These are phyloP conservation scores for Progne subis DNA, from an alignment of 2,113 vertebrate genomes.

Conservation along the genomic window DNA sequence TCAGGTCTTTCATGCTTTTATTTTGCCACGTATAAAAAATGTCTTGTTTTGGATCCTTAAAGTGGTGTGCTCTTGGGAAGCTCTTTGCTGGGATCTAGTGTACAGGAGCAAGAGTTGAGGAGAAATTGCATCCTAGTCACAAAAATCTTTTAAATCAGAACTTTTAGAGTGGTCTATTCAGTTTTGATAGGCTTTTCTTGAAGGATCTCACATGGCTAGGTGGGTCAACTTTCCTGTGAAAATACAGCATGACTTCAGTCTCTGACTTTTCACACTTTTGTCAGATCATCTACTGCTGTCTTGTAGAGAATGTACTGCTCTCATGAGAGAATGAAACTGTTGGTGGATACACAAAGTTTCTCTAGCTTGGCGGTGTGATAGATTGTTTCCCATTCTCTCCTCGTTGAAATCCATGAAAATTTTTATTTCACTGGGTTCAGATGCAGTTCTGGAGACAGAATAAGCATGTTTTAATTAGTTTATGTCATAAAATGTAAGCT, in stretches of 20 bases:
- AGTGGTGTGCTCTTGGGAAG: not conserved
- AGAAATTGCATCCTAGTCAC: not conserved
- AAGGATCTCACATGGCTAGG: not conserved
- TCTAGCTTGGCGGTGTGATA: not conserved
- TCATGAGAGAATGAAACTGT: not conserved
- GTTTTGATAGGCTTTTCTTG: not conserved
- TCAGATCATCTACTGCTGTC: not conserved
- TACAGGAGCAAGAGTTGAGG: not conserved
- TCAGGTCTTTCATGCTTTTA: not conserved
- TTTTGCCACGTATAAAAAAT: not conserved
- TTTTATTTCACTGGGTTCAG: slow-evolving; percentile 10
- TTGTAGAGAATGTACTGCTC: not conserved
- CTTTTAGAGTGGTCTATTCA: not conserved
- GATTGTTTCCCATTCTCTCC: not conserved
- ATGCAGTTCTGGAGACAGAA: slow-evolving; percentile 1
- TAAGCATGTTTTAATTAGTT: slow-evolving; percentile 35
- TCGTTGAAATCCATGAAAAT: not conserved
- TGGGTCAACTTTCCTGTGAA: not conserved
- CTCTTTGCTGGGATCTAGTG: not conserved
- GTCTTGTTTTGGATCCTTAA: not conserved
- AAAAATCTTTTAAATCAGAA: not conserved
- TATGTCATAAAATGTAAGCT: slow-evolving; percentile 31
- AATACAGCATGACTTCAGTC: not conserved
- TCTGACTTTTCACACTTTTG: not conserved
- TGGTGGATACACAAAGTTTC: not conserved